These are phyloP conservation scores for Leptarthrus brevirostris DNA, from an alignment of 2,888 invertebrate genomes.

Conservation along the genomic window DNA sequence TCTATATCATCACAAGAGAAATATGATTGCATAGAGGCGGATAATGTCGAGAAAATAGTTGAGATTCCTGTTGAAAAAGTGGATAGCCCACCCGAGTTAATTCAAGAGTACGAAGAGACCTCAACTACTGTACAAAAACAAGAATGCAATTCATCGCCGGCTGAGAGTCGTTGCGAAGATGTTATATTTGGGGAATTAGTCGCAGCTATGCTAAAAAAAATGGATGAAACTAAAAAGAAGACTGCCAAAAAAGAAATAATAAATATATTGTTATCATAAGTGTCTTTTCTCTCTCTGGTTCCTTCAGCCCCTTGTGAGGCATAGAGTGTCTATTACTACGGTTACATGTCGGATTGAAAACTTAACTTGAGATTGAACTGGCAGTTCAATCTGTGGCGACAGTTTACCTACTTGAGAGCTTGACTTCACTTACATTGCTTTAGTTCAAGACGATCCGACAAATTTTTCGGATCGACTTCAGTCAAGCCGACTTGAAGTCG, in stretches of 20 bases:
- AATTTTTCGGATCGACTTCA: too few relatives aligned
- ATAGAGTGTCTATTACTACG: too few relatives aligned
- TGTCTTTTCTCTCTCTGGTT: conserved; percentile 55
- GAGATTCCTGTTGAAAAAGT: not conserved
- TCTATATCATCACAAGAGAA: not conserved
- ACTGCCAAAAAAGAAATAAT: conserved; percentile 60
- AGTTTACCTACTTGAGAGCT: too few relatives aligned
- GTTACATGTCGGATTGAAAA: too few relatives aligned
- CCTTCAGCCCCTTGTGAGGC: too few relatives aligned
- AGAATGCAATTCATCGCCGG: not conserved
- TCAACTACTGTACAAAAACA: not conserved
- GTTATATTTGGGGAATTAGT: conserved; percentile 61
- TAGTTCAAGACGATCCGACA: too few relatives aligned
- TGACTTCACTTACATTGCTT: too few relatives aligned
- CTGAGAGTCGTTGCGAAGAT: conserved; percentile 58
- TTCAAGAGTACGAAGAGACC: not conserved
- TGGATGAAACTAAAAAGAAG: conserved; percentile 58
- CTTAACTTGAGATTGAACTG: too few relatives aligned
- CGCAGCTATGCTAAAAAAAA: conserved; percentile 58
- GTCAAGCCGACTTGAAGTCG: too few relatives aligned
- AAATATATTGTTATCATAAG: conserved; percentile 59
- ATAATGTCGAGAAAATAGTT: not conserved
- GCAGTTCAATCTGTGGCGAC: too few relatives aligned
- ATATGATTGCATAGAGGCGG: too few relatives aligned
- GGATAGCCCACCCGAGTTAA: too few relatives aligned